These are phyloP conservation scores for Sinocyclocheilus anshuiensis DNA, from an alignment of 2,113 vertebrate species.

Conservation along the genomic window DNA sequence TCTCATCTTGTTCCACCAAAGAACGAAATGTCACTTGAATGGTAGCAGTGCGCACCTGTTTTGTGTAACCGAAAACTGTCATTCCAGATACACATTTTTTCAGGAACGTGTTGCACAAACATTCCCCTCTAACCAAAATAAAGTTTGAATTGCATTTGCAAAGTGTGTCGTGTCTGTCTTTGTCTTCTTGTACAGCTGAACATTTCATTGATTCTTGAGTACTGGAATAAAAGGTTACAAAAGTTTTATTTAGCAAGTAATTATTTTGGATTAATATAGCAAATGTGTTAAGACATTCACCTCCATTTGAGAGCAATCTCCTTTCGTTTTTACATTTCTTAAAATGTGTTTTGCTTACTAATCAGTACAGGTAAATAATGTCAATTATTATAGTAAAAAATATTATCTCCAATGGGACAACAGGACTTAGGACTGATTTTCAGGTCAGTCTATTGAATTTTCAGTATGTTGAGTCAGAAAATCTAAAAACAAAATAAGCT, in stretches of 20 bases:
- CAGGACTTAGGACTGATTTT: no score
- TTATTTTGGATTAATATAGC: no score
- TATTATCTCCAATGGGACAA: no score
- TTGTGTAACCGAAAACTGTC: conserved; percentile 72
- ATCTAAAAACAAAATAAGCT: no score
- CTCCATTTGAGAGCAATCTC: neutral
- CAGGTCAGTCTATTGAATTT: no score
- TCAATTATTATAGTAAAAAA: no score
- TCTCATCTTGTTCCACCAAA: conserved; percentile 56
- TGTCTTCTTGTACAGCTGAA: neutral
- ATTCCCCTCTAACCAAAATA: conserved; percentile 81
- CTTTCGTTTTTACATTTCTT: neutral
- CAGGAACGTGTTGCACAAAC: conserved; percentile 81
- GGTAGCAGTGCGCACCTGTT: conserved; percentile 61
- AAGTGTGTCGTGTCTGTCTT: conserved; percentile 26
- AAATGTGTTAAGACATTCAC: no score
- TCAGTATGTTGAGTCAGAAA: no score
- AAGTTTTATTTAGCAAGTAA: no score
- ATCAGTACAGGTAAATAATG: neutral
- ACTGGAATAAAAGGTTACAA: neutral
- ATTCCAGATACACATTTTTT: conserved; percentile 74
- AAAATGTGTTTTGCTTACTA: neutral
- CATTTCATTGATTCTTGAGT: neutral
- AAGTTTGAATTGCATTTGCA: conserved; percentile 76
- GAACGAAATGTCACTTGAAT: conserved; percentile 51